These are phyloP conservation scores for Arctia plantaginis DNA, from an alignment of 2,888 invertebrate species.

Conservation along the genomic window DNA sequence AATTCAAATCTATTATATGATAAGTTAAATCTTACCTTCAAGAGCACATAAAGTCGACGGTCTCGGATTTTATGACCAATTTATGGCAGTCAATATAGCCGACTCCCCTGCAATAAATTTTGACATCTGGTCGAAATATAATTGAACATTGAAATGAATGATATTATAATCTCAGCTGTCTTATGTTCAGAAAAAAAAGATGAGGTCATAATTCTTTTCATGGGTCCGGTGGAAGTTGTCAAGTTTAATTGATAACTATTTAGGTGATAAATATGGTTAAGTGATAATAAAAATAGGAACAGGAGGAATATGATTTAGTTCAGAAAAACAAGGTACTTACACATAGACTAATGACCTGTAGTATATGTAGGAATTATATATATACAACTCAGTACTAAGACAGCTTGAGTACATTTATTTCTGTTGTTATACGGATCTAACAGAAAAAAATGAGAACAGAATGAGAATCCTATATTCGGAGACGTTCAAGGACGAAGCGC, in stretches of 20 bases:
- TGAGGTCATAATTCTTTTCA: not conserved
- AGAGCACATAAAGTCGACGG: not conserved
- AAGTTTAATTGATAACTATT: not conserved
- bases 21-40: conserved; percentile 1
- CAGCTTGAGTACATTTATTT: too few species aligned
- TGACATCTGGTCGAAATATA: conserved; percentile 2
- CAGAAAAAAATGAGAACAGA: too few species aligned
- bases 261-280: not conserved
- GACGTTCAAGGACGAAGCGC: too few species aligned
- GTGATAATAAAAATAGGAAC: too few species aligned
- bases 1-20: not conserved
- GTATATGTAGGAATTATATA: too few species aligned
- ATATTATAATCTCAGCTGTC: not conserved
- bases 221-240: not conserved
- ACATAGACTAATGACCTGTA: too few species aligned
- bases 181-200: not conserved
- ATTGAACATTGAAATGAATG: too few species aligned
- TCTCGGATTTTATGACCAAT: not conserved
- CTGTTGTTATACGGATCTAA: too few species aligned
- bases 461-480: too few species aligned
- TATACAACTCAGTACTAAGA: too few species aligned
- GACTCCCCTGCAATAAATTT: not conserved
- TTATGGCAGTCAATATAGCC: conserved; percentile 3
- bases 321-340: too few species aligned
- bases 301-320: too few species aligned